phyloP scores from a whole-genome alignment of 2,888 invertebrate species.

The Synergus umbraculus region DNA sequence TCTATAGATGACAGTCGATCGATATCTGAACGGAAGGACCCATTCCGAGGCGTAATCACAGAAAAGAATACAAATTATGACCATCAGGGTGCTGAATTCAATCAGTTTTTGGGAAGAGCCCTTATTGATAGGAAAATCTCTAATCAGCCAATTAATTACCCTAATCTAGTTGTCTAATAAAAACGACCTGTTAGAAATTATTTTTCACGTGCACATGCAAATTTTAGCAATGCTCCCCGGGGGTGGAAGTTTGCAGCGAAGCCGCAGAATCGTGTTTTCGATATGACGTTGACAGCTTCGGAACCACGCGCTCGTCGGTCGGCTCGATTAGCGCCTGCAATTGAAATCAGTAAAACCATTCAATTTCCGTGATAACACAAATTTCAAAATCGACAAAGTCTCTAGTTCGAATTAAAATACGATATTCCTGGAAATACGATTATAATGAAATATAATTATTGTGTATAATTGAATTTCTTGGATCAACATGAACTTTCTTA shows the following conservation, averaged over 20 bases:
- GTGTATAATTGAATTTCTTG: no score
- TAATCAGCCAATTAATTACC: not conserved
- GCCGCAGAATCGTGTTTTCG: conserved; percentile 51
- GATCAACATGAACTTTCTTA: not conserved
- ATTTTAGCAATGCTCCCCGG: not conserved
- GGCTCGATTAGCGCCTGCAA: conserved; percentile 15
- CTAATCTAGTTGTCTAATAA: not conserved
- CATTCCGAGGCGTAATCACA: not conserved
- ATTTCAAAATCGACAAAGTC: not conserved
- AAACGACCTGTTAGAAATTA: not conserved
- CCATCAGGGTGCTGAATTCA: not conserved
- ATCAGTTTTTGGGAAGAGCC: not conserved
- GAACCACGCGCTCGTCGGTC: conserved; percentile 53
- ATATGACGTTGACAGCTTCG: conserved; percentile 58
- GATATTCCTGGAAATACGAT: not conserved
- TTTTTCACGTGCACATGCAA: conserved; percentile 20
- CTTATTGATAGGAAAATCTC: not conserved
- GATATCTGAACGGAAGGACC: not conserved
- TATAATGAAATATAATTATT: not conserved
- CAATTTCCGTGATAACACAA: conserved; percentile 3
- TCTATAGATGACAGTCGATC: conserved; percentile 41
- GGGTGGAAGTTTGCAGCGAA: conserved; percentile 13
- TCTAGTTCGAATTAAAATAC: not conserved
- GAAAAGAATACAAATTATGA: not conserved
- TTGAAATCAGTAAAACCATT: conserved; percentile 34